A percentile compares a stretch with the other conserved stretches of the same genome.
These are phyloP conservation scores for Synanthedon tipuliformis DNA, from an alignment of 2,888 invertebrate genomes.

Conservation along the genomic window DNA sequence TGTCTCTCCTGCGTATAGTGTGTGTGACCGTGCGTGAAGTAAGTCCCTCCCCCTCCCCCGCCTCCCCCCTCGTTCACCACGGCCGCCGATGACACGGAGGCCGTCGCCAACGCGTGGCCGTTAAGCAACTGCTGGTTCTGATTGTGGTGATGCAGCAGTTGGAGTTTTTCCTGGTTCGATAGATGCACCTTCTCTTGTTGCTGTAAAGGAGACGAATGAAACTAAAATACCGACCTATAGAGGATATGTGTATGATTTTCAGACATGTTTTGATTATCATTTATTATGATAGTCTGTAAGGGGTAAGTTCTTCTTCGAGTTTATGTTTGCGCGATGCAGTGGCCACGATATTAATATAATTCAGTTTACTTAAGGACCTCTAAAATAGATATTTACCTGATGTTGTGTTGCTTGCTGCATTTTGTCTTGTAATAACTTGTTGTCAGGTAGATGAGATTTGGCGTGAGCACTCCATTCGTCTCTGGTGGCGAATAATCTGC, in stretches of 20 bases:
- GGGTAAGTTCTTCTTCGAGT: too few relatives aligned
- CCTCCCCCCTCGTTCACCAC: constrained; percentile 50
- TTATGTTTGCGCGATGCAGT: background rate
- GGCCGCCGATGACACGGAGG: constrained; percentile 55
- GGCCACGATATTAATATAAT: background rate
- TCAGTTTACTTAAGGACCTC: background rate
- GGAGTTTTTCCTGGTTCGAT: constrained; percentile 60
- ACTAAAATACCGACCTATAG: too few relatives aligned
- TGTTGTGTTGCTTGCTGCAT: constrained; percentile 61
- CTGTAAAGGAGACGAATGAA: constrained; percentile 17
- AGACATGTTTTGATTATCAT: too few relatives aligned
- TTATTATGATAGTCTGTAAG: too few relatives aligned
- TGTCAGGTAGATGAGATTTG: constrained; percentile 75
- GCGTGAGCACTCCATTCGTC: constrained; percentile 84
- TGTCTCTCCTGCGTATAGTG: constrained; percentile 60
- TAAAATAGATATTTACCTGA: constrained; percentile 26
- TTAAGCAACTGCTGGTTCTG: constrained; percentile 63
- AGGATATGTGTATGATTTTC: too few relatives aligned
- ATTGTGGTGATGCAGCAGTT: constrained; percentile 59
- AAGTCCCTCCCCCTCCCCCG: constrained; percentile 37
- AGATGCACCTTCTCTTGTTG: constrained; percentile 64
- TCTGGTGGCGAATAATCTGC: constrained; percentile 76
- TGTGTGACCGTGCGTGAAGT: constrained; percentile 60
- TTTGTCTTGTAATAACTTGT: constrained; percentile 55
- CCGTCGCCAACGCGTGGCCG: constrained; percentile 54